These are phyloP conservation scores for Trachelus troglodyta DNA, from an alignment of 2,888 invertebrate species.

Conservation along the genomic window DNA sequence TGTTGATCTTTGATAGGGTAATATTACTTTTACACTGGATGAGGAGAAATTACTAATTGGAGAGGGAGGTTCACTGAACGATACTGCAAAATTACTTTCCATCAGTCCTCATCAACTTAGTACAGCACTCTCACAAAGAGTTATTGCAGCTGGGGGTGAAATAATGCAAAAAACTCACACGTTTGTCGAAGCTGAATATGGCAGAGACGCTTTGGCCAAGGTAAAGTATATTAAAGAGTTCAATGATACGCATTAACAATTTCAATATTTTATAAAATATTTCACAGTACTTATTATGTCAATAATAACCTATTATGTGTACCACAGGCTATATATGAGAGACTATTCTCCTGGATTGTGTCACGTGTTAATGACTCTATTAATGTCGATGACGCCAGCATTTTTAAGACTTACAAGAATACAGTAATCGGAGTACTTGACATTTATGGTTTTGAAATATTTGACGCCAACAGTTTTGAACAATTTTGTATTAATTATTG, in stretches of 20 bases:
- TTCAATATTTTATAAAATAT: no score
- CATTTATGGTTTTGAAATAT: constrained; percentile 99
- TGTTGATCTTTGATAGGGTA: constrained; percentile 67
- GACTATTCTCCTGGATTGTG: constrained; percentile 95
- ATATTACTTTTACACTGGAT: constrained; percentile 70
- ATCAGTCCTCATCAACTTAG: constrained; percentile 74
- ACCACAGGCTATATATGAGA: constrained; percentile 87
- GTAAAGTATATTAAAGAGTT: constrained; percentile 53
- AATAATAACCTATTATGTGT: constrained; percentile 14
- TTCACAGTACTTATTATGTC: no score
- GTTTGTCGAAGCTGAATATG: constrained; percentile 85
- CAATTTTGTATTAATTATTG: constrained; percentile 99
- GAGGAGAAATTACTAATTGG: constrained; percentile 73
- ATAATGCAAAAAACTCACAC: constrained; percentile 92
- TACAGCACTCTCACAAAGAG: constrained; percentile 84
- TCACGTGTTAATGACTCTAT: constrained; percentile 92
- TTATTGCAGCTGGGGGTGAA: constrained; percentile 93
- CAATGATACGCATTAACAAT: no score
- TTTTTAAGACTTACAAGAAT: constrained; percentile 72
- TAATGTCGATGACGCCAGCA: constrained; percentile 74
- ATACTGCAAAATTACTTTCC: constrained; percentile 72
- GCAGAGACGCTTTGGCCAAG: constrained; percentile 93
- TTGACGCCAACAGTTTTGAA: constrained; percentile 96
- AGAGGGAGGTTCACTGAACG: constrained; percentile 73
- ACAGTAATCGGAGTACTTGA: constrained; percentile 95